These are phyloP conservation scores for Caenorhabditis inopinata DNA, from an alignment of 1,140 invertebrate genomes.

Conservation along the genomic window DNA sequence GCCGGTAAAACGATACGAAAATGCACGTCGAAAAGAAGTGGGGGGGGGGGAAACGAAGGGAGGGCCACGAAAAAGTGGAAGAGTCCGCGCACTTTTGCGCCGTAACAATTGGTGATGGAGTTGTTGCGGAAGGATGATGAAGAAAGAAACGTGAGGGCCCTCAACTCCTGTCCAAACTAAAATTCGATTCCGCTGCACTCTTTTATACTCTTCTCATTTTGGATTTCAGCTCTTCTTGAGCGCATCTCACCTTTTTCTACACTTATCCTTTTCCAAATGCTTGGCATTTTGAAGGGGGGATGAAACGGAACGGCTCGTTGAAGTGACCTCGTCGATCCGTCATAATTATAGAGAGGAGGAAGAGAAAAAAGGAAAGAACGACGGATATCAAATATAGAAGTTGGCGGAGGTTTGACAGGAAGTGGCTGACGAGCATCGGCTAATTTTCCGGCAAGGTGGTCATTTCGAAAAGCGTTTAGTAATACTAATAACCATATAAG, in stretches of 20 bases:
- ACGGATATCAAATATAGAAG: constrained; percentile 27
- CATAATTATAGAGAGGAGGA: not conserved
- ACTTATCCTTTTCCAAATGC: not conserved
- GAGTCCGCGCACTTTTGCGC: constrained; percentile 26
- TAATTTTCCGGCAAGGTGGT: constrained; percentile 28
- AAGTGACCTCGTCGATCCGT: constrained; percentile 16
- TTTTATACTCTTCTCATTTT: not conserved
- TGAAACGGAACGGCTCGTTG: not conserved
- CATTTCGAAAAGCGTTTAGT: constrained; percentile 5
- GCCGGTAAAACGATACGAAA: constrained; percentile 30
- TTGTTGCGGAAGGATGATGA: constrained; percentile 30
- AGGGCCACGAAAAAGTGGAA: no score
- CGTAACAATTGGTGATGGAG: constrained; percentile 29
- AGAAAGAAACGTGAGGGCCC: constrained; percentile 11
- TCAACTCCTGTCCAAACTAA: not conserved
- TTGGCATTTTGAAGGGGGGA: not conserved
- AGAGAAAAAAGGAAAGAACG: not conserved
- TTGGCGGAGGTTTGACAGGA: not conserved
- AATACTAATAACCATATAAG: no score
- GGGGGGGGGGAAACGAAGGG: not conserved
- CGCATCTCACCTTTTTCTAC: not conserved
- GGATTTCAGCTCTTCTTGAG: not conserved
- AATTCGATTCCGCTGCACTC: constrained; percentile 14
- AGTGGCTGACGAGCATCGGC: constrained; percentile 23
- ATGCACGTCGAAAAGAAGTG: constrained; percentile 7